Percentiles rank a stretch among this genome's conserved stretches.
Evolutionary conservation across 1,140 invertebrate genomes (phyloP).

Genomic region (Danaus plexippus): DNA sequence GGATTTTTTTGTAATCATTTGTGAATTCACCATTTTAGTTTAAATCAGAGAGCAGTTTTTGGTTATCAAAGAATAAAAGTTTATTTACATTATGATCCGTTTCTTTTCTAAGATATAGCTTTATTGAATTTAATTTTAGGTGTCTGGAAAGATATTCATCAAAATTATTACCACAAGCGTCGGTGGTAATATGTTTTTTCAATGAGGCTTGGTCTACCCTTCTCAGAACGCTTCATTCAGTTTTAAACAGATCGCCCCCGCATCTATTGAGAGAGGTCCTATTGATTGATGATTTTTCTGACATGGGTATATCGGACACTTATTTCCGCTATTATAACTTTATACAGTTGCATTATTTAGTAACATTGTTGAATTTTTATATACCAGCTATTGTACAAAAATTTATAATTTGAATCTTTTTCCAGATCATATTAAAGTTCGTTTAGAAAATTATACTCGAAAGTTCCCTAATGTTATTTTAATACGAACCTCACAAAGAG

Average conservation of each 20-base stretch:
- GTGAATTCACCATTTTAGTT: background rate
- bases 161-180: constrained; percentile 71
- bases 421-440: constrained; percentile 20
- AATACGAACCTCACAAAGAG: constrained; percentile 84
- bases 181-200: constrained; percentile 85
- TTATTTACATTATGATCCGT: too few relatives aligned
- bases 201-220: constrained; percentile 89
- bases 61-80: background rate
- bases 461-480: constrained; percentile 89
- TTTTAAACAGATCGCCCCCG: constrained; percentile 81
- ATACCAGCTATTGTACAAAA: background rate
- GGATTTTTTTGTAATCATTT: constrained; percentile 5
- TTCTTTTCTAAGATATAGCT: too few relatives aligned
- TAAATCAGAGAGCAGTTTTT: background rate
- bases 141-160: constrained; percentile 34
- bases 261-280: constrained; percentile 85
- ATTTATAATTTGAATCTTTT: background rate
- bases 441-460: constrained; percentile 13
- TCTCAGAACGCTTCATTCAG: constrained; percentile 81
- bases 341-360: too few relatives aligned
- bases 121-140: constrained; percentile 17
- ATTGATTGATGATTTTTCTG: constrained; percentile 88
- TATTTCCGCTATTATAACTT: background rate
- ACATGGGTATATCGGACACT: constrained; percentile 74
- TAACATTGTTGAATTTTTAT: background rate